Base-by-base conservation (phyloP, 1,140 invertebrate species). In the Cotesia vestalis region DNA sequence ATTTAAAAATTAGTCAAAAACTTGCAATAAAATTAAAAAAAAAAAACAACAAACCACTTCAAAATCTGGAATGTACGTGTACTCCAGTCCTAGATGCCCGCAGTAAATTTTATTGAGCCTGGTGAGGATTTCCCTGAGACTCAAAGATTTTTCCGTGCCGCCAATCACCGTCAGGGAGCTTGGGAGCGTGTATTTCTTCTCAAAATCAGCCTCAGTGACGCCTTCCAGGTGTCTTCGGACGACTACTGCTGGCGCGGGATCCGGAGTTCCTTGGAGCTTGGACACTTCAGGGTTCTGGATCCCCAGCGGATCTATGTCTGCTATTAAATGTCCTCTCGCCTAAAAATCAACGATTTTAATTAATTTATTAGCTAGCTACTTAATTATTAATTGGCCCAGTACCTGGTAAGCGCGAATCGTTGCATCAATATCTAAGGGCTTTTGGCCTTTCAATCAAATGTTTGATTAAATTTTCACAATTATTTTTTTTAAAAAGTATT, bases 61-160 rank as follows among this genome's bases (percentile, higher is more conserved):
- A 62, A 91, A 83, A 77, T 94, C 93, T 73, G 93, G 93, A 72
- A 96, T 91, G 79, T 95, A 94, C 91, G 95, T 96, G 80, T 94
- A 97, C 80, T 97, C 95, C 3, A 95, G 89, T n/a, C 95, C 96
- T 52, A 92, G 89, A 59, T 89, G 88, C 4, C 89, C 85, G 68
- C 91, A 92, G 76, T 92, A 92, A 5, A 90, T 86, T 51, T 88
- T 89, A 84, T 96, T 94, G 14, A 97, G 84, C 20, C 95, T 89
- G 3, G 83, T 84, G 46, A 96, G 85, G 74, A 97, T 97, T 74
- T 96, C 94, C 57, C 91, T 88, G 4, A 91, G 83, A 0, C 91
- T 81, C 57, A 94, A 78, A 4, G 83, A 80, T 52, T 81, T 87
- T 55, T 89, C 86, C 1, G 81, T 74, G 1, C 92, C 93, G 3